These are phyloP conservation scores for Lutjanus campechanus DNA, from an alignment of 2,797 vertebrate species.

Conservation along the genomic window DNA sequence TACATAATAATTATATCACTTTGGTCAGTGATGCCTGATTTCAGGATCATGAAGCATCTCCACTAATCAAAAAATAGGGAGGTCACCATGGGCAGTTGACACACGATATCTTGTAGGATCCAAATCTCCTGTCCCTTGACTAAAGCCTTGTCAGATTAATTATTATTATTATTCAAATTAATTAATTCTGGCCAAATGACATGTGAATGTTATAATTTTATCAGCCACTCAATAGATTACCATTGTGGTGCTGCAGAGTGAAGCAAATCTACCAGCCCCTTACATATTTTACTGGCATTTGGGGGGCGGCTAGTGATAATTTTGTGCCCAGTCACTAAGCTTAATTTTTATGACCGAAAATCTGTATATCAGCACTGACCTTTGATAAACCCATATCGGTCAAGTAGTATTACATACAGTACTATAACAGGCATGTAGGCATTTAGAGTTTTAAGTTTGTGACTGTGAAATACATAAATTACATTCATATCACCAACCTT, in stretches of 20 bases:
- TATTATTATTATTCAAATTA: too few relatives aligned
- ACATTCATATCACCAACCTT: background rate
- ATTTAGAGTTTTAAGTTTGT: background rate
- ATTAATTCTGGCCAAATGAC: too few relatives aligned
- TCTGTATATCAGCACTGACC: too few relatives aligned
- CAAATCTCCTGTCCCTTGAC: background rate
- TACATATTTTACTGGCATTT: too few relatives aligned
- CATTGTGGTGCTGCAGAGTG: too few relatives aligned
- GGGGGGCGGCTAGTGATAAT: too few relatives aligned
- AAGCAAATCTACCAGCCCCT: too few relatives aligned
- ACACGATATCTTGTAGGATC: background rate
- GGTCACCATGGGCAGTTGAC: background rate
- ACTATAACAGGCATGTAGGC: background rate
- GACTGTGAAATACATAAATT: background rate
- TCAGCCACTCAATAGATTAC: too few relatives aligned
- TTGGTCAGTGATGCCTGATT: background rate
- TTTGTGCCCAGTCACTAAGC: too few relatives aligned
- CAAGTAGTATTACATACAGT: too few relatives aligned
- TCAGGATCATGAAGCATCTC: background rate
- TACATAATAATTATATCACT: background rate
- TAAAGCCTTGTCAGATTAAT: background rate
- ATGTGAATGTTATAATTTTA: too few relatives aligned
- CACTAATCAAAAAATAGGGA: background rate
- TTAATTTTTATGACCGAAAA: background rate
- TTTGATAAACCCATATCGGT: too few relatives aligned